Evolutionary conservation across 2,113 vertebrate genomes (phyloP).

Genomic region (Hippoglossus stenolepis): DNA sequence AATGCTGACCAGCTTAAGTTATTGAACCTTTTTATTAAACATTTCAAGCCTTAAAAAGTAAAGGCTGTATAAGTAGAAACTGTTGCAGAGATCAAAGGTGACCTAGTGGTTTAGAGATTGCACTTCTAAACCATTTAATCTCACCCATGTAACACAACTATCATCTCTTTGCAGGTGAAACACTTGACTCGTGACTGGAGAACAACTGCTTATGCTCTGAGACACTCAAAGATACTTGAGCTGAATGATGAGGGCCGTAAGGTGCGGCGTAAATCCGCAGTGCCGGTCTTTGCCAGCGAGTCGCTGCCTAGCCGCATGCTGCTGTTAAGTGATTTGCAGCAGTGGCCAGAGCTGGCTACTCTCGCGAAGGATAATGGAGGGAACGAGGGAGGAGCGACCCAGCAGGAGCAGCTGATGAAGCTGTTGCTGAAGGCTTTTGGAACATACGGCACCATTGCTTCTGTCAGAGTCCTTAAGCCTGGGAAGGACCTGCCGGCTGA

Average conservation of each 20-base stretch:
- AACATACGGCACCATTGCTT: conserved; percentile 89
- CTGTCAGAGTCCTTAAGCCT: conserved; percentile 91
- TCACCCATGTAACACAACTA: conserved; percentile 30
- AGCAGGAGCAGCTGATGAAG: conserved; percentile 94
- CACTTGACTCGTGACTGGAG: conserved; percentile 97
- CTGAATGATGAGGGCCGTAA: conserved; percentile 93
- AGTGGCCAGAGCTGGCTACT: conserved; percentile 84
- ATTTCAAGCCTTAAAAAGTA: neutral
- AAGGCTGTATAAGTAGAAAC: neutral
- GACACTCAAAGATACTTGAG: conserved; percentile 88
- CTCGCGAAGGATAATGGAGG: conserved; percentile 75
- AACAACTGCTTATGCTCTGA: conserved; percentile 92
- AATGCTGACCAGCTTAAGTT: neutral
- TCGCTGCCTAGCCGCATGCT: conserved; percentile 95
- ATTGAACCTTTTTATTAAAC: neutral
- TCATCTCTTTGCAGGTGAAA: conserved; percentile 87
- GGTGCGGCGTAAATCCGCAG: conserved; percentile 88
- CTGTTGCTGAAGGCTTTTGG: conserved; percentile 94
- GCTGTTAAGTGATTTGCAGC: conserved; percentile 90
- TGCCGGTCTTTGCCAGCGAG: conserved; percentile 94
- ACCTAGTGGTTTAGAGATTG: neutral
- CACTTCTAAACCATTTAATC: neutral
- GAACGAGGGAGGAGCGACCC: conserved; percentile 70
- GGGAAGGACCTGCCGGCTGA: conserved; percentile 93
- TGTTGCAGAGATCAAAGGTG: neutral